These are phyloP conservation scores for Oryzias woworae DNA, from an alignment of 2,113 vertebrate genomes.

Conservation along the genomic window DNA sequence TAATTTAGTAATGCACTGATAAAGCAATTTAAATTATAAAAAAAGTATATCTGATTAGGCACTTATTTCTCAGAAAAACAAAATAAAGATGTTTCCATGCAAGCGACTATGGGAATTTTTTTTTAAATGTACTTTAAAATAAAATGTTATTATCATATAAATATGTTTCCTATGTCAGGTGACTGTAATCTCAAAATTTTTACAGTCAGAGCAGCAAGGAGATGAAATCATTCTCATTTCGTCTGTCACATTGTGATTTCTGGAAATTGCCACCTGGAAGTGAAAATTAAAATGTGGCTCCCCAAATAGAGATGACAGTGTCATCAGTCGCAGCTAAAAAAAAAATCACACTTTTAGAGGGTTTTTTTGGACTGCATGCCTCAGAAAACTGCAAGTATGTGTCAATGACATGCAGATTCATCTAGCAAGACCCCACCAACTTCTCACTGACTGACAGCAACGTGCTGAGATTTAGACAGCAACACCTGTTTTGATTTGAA, in stretches of 20 bases:
- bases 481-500: slow-evolving; percentile 9
- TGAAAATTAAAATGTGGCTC: slow-evolving; percentile 76
- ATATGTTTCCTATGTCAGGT: too few relatives aligned
- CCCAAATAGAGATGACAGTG: slow-evolving; percentile 53
- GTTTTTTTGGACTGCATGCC: slow-evolving; percentile 17
- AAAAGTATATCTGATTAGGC: too few relatives aligned
- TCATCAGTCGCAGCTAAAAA: slow-evolving; percentile 30
- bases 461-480: slow-evolving; percentile 30
- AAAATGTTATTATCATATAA: too few relatives aligned
- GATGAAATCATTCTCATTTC: slow-evolving; percentile 30
- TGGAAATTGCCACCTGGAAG: slow-evolving; percentile 58
- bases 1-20: too few relatives aligned
- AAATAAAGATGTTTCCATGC: too few relatives aligned
- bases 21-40: too few relatives aligned
- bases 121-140: too few relatives aligned
- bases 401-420: slow-evolving; percentile 18
- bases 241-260: slow-evolving; percentile 35
- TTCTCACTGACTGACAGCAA: slow-evolving; percentile 49
- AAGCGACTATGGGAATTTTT: too few relatives aligned
- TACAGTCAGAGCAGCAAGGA: slow-evolving; percentile 9
- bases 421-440: slow-evolving; percentile 29
- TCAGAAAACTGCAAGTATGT: slow-evolving; percentile 13
- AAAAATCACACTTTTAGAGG: slow-evolving; percentile 24
- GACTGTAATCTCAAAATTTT: not conserved
- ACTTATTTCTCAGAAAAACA: too few relatives aligned